phyloP scores from a whole-genome alignment of 1,140 invertebrate species.

The Pogonomyrmex barbatus region DNA sequence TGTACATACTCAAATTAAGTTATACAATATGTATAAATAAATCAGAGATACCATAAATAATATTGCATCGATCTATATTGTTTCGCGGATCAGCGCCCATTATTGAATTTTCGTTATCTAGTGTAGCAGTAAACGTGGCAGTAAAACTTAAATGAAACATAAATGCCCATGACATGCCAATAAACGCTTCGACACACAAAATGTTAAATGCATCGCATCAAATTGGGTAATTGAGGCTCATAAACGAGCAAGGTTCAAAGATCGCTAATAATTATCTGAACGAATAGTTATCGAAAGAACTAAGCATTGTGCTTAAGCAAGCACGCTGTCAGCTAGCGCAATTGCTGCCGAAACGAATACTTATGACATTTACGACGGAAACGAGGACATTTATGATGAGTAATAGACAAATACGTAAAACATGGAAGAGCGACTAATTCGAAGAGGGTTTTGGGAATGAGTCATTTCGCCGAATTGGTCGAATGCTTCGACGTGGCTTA shows the following conservation, averaged over 20 bases:
- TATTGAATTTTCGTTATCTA: conserved; percentile 49
- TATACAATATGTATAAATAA: neutral
- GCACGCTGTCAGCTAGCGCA: neutral
- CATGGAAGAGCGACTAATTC: conserved; percentile 42
- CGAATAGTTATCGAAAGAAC: conserved; percentile 43
- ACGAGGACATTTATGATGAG: conserved; percentile 21
- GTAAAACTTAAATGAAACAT: conserved; percentile 64
- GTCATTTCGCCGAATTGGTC: conserved; percentile 44
- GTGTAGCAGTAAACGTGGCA: conserved; percentile 39
- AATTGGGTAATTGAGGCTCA: conserved; percentile 45
- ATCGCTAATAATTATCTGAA: conserved; percentile 28
- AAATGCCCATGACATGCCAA: conserved; percentile 42
- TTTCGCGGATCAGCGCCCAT: conserved; percentile 22
- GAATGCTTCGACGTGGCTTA: conserved; percentile 52
- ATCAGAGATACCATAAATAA: conserved; percentile 31
- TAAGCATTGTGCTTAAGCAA: conserved; percentile 23
- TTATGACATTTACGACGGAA: conserved; percentile 7
- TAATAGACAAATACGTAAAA: conserved; percentile 53
- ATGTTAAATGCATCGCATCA: conserved; percentile 55
- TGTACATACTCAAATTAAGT: neutral
- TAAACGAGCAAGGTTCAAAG: conserved; percentile 20
- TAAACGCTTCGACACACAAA: conserved; percentile 46
- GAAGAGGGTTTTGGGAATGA: conserved; percentile 43
- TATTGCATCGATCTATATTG: conserved; percentile 22
- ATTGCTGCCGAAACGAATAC: conserved; percentile 12